Base-by-base conservation (phyloP, 2,888 invertebrate species). In the Disparrhopalites patrizii region DNA sequence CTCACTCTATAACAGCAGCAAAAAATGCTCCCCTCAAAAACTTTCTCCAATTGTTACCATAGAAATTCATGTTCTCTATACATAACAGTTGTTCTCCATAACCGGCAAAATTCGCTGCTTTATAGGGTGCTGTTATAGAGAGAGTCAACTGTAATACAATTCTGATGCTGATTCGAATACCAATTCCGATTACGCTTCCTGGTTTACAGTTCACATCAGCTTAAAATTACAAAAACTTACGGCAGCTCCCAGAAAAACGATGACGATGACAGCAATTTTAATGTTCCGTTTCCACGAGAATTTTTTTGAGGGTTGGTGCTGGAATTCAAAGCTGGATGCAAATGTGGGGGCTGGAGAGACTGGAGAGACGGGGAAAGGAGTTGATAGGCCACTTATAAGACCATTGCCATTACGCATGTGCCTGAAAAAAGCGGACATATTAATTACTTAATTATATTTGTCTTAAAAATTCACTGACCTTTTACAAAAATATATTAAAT, bases 201-300 rank as follows among this genome's bases (percentile, higher is more conserved):
- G n/a, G n/a, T n/a, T n/a, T n/a, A 51, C 10, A 51, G 23, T 4
- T 58, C 36, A 20, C 36, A 65, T n/a, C 30, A 13, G 8, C 15
- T 36, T 40, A 15, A 28, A 28, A 36, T 50, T 20, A 47, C 43
- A 40, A 33, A 20, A 20, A 67, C 65, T 72, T 68, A 73, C 73
- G 3, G 72, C 70, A 51, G 70, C 66, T 3, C 33, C 62, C 1
- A 73, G 43, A 47, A 72, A 72, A 18, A 68, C 28, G 2, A 58
- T 10, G 2, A 68, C 66, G 4, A 75, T 23, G 23, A 73, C 51
- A 7, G 33, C 51, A 20, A 75, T 72, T 62, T 75, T 75, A n/a
- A 73, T 31, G 23, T 55, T 68, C 62, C 73, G 52, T 36, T 51
- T 55, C 69, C 71, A 68, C 0, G 70, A 67, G 58, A 73, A 73